These are phyloP conservation scores for Hydrophis major DNA, from an alignment of 2,797 vertebrate species.

Conservation along the genomic window DNA sequence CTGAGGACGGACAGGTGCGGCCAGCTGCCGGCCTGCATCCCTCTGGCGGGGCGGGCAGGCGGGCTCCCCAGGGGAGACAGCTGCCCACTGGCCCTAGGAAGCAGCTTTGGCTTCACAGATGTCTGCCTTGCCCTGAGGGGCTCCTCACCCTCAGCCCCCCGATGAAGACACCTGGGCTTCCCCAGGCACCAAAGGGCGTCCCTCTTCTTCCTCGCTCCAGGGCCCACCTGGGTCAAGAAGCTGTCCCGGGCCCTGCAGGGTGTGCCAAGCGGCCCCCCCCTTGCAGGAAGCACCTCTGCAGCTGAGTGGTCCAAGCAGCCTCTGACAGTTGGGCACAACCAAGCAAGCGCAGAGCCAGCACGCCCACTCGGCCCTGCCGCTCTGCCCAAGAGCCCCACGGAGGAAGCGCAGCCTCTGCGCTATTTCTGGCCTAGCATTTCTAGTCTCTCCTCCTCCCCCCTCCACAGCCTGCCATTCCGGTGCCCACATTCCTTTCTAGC, in stretches of 20 bases:
- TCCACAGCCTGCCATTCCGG: neutral
- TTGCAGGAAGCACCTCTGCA: neutral
- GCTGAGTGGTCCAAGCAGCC: neutral
- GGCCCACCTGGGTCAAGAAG: neutral
- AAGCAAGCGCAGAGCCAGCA: neutral
- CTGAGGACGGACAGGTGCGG: neutral
- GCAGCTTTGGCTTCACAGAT: neutral
- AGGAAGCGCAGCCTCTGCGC: neutral
- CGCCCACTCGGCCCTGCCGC: rapidly evolving
- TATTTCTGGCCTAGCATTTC: neutral
- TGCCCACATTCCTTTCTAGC: neutral
- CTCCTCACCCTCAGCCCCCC: neutral
- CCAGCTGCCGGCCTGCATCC: neutral
- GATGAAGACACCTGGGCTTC: neutral
- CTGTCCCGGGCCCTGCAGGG: neutral
- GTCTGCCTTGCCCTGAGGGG: neutral
- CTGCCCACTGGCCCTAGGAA: no score
- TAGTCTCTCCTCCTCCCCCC: neutral
- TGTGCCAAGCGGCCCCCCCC: no score
- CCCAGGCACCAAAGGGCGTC: neutral
- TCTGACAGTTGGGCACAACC: neutral
- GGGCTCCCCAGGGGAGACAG: neutral
- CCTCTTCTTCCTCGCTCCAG: neutral
- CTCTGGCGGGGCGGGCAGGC: neutral
- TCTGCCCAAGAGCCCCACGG: neutral